phyloP scores from a whole-genome alignment of 1,140 invertebrate species.

The Drosophila nannoptera region DNA sequence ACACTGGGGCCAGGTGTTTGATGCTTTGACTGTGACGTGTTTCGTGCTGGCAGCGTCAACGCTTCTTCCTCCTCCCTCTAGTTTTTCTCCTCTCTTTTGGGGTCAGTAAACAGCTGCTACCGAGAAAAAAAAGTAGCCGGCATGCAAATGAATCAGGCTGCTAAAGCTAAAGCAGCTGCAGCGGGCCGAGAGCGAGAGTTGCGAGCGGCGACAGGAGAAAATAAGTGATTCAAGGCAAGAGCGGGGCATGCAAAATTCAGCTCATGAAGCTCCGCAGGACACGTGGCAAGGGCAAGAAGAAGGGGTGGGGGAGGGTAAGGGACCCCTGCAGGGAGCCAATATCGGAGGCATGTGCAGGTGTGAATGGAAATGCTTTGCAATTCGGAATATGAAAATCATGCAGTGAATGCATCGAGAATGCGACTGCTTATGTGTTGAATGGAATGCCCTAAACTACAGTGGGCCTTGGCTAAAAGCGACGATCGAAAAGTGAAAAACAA shows the following conservation, averaged over 20 bases:
- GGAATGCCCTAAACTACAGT: background rate
- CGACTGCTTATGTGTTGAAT: background rate
- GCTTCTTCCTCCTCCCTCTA: slow-evolving; percentile 11
- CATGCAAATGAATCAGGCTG: slow-evolving; percentile 47
- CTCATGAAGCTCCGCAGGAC: slow-evolving; percentile 43
- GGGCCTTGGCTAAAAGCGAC: background rate
- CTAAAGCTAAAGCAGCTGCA: slow-evolving; percentile 36
- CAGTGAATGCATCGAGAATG: slow-evolving; percentile 1
- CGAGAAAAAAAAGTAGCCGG: background rate
- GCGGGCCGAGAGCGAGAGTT: slow-evolving; percentile 51
- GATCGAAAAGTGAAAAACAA: too few species aligned
- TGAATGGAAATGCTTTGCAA: slow-evolving; percentile 23
- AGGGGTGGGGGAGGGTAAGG: background rate
- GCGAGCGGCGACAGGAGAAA: slow-evolving; percentile 29
- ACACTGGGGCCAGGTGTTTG: slow-evolving; percentile 18
- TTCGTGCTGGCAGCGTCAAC: slow-evolving; percentile 49
- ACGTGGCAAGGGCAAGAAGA: slow-evolving; percentile 16
- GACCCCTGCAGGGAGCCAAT: slow-evolving; percentile 11
- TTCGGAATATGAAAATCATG: slow-evolving; percentile 14
- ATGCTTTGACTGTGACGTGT: slow-evolving; percentile 55
- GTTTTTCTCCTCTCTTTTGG: slow-evolving; percentile 44
- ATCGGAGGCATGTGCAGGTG: slow-evolving; percentile 5
- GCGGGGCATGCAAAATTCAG: slow-evolving; percentile 44
- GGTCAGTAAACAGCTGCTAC: slow-evolving; percentile 60
- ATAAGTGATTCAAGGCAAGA: slow-evolving; percentile 37